Percentiles rank a stretch among this genome's conserved stretches.
Evolutionary conservation across 2,888 invertebrate species (phyloP).

Genomic region (Phaonia tiefii): DNA sequence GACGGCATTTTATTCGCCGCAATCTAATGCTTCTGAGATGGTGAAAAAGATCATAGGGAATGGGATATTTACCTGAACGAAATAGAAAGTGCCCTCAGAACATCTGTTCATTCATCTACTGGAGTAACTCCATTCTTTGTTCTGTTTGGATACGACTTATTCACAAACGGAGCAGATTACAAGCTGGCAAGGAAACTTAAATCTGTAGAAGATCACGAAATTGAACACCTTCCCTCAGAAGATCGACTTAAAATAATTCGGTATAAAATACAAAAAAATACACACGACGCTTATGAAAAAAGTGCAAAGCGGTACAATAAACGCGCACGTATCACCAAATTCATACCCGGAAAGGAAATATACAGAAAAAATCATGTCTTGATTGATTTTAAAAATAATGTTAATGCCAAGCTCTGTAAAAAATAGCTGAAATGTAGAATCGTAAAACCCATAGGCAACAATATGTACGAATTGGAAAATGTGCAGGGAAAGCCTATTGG

Average conservation of each 20-base stretch:
- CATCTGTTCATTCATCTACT: not conserved
- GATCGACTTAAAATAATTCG: not conserved
- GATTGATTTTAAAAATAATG: not conserved
- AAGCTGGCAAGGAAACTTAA: not conserved
- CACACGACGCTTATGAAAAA: not conserved
- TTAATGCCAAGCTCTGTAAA: not conserved
- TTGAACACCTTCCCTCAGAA: not conserved
- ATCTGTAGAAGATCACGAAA: not conserved
- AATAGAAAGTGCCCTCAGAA: not conserved
- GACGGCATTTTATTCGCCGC: slow-evolving; percentile 72
- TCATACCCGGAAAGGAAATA: not conserved
- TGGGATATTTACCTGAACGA: not conserved
- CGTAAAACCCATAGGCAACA: not conserved
- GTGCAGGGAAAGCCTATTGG: not conserved
- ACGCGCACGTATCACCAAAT: not conserved
- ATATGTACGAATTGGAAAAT: not conserved
- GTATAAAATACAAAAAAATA: not conserved
- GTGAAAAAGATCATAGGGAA: slow-evolving; percentile 64
- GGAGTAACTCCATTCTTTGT: not conserved
- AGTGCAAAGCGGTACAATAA: not conserved
- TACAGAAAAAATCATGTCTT: not conserved
- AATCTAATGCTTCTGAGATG: slow-evolving; percentile 70
- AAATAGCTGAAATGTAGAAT: not conserved
- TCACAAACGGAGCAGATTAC: not conserved
- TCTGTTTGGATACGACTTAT: not conserved